Evolutionary conservation across 2,888 invertebrate species (phyloP).

Genomic region (Stenotaenia linearis): DNA sequence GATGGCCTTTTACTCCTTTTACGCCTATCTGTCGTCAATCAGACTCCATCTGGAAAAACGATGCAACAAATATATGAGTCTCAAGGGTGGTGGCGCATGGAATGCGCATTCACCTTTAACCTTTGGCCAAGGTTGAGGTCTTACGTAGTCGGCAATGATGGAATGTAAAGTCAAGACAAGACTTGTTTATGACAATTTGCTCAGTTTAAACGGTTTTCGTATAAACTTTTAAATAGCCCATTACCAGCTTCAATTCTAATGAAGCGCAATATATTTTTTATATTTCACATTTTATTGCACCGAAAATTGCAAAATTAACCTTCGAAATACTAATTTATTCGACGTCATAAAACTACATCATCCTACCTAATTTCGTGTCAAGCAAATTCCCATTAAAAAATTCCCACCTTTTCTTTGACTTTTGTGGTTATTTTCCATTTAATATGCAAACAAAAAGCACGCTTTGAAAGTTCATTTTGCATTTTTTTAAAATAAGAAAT

Average conservation of each 20-base stretch:
- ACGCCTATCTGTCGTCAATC: conserved; percentile 7
- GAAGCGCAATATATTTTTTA: neutral
- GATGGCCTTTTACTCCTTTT: neutral
- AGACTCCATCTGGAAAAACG: conserved; percentile 2
- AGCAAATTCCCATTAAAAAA: too few relatives aligned
- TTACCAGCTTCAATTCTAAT: neutral
- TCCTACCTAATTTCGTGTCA: too few relatives aligned
- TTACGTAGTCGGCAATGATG: conserved; percentile 8
- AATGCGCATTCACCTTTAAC: conserved; percentile 18
- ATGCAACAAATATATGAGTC: conserved; percentile 14
- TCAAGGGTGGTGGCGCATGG: conserved; percentile 12
- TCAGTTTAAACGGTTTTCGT: neutral
- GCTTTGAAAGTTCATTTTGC: too few relatives aligned
- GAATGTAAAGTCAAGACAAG: conserved; percentile 13
- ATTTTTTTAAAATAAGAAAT: too few relatives aligned
- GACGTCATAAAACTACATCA: too few relatives aligned
- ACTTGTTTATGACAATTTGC: conserved; percentile 16
- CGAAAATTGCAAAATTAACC: too few relatives aligned
- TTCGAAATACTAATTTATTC: too few relatives aligned
- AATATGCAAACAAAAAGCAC: too few relatives aligned
- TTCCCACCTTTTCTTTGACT: too few relatives aligned
- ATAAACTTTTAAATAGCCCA: neutral
- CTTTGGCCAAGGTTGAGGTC: conserved; percentile 11
- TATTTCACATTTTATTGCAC: too few relatives aligned
- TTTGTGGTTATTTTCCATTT: too few relatives aligned